These are phyloP conservation scores for Sebastes nivosus DNA, from an alignment of 2,797 vertebrate genomes.

Conservation along the genomic window DNA sequence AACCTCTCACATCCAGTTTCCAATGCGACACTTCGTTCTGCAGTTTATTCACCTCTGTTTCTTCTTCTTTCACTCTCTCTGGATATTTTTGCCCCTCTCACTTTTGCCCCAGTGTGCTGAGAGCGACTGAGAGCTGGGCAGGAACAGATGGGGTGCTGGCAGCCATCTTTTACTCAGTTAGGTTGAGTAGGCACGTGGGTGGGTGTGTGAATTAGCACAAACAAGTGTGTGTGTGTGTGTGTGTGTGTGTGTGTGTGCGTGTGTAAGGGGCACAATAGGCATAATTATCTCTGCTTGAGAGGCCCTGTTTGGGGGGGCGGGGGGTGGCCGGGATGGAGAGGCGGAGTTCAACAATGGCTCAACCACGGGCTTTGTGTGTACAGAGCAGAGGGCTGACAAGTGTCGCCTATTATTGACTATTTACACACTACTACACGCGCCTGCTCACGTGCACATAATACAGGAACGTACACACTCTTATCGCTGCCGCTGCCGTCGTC, in stretches of 20 bases:
- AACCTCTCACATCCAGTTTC: not conserved
- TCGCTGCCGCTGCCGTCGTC: not conserved
- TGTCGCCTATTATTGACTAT: conserved; percentile 87
- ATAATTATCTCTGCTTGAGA: conserved; percentile 85
- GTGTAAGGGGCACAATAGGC: conserved; percentile 79
- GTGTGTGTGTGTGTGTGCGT: conserved; percentile 18
- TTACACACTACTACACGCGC: conserved; percentile 80
- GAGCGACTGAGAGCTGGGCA: conserved; percentile 50
- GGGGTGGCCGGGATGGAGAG: conserved; percentile 45
- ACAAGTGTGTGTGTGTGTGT: conserved; percentile 50
- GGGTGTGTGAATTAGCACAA: conserved; percentile 81
- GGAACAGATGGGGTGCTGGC: conserved; percentile 81
- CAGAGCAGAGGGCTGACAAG: conserved; percentile 83
- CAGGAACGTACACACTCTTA: conserved; percentile 46
- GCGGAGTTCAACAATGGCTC: conserved; percentile 81
- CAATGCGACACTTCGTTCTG: not conserved
- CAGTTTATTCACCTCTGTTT: not conserved
- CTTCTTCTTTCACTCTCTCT: conserved; percentile 13
- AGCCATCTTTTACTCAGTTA: conserved; percentile 81
- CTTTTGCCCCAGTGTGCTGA: conserved; percentile 55
- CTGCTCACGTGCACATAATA: conserved; percentile 66
- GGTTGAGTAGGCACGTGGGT: conserved; percentile 78
- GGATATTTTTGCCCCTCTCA: conserved; percentile 39
- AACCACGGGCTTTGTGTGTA: conserved; percentile 82
- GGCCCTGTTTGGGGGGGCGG: conserved; percentile 50